Evolutionary conservation across 2,797 vertebrate genomes (phyloP), one percentile per base, ranked within the genome.

Genomic region (Lepus oiostolus): DNA sequence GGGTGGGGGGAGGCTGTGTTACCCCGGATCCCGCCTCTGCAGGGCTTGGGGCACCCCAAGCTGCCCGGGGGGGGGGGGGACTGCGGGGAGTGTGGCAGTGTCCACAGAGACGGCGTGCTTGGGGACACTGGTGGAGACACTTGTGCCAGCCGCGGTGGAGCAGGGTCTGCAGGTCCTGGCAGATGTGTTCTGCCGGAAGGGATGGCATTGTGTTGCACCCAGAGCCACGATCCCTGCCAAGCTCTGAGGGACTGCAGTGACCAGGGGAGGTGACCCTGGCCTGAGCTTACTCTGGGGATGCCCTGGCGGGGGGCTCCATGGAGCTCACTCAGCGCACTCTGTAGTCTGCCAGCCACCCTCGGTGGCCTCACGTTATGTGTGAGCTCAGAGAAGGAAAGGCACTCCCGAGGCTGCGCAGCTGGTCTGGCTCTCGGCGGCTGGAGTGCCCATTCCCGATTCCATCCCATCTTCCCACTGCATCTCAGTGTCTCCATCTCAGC

Each of bases 281-380:
- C 17, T 30, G 50, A 5, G 52, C 21, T 32, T 2, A 14, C 58
- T 47, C 67, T 68, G 60, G 68, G 42, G 7, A 67, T 21, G 5
- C 30, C 4, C 12, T 5, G 42, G 42, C 8, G 3, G 63, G 65
- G 11, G 32, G 3, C 24, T 58, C 80, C 7, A 0, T 4, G n/a
- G 71, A 76, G 72, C 68, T 60, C 3, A 17, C 21, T 52, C 58
- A 10, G 0, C 75, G 67, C 19, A 9, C 60, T 77, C 72, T 58
- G 8, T 6, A 22, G 12, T 10, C 35, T 21, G n/a, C 6, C 0
- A 0, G 19, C 52, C 65, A 0, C 52, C 35, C 5, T 22, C 60
- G 17, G 6, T 32, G 50, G 52, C 50, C 26, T 65, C 32, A 9
- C 58, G 65, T 68, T 52, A 14, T 8, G 2, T 9, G 0, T 14